A percentile compares a stretch with the other conserved stretches of the same genome.
These are phyloP conservation scores for Panurus biarmicus DNA, from an alignment of 2,113 vertebrate genomes.

Conservation along the genomic window DNA sequence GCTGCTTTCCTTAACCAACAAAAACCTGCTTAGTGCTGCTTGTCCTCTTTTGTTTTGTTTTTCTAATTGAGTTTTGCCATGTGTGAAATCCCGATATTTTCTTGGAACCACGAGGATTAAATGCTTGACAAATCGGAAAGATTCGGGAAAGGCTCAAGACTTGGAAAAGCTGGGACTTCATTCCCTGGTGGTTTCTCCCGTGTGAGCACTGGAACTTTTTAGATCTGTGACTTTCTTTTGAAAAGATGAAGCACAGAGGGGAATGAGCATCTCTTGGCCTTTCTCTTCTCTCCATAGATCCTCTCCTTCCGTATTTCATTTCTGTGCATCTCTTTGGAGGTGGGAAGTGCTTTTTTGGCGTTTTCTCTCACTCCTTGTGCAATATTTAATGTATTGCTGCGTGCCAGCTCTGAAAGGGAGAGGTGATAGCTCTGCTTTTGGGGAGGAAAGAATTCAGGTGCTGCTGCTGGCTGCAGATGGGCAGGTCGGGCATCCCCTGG, in stretches of 20 bases:
- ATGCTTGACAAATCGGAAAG: not conserved
- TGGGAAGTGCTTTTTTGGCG: not conserved
- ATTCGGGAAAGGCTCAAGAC: not conserved
- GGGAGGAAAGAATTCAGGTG: not conserved
- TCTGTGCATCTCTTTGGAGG: rapidly evolving
- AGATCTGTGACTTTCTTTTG: not conserved
- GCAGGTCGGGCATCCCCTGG: not conserved
- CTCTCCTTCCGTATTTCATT: not conserved
- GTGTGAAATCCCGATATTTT: slow-evolving; percentile 24
- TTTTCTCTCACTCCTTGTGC: not conserved
- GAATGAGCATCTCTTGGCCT: not conserved
- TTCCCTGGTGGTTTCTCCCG: not conserved
- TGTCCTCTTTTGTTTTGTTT: slow-evolving; percentile 7
- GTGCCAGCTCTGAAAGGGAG: not conserved
- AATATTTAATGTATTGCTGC: not conserved
- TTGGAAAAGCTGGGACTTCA: not conserved
- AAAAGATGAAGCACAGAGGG: not conserved
- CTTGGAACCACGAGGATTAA: not conserved
- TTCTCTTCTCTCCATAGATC: not conserved
- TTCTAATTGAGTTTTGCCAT: slow-evolving; percentile 22
- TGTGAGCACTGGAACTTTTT: not conserved
- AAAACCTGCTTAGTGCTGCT: not conserved
- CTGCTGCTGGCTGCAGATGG: not conserved
- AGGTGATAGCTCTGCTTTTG: not conserved
- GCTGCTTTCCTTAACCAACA: not conserved